phyloP scores from a whole-genome alignment of 2,113 vertebrate genomes.

The Sphyrna mokarran region DNA sequence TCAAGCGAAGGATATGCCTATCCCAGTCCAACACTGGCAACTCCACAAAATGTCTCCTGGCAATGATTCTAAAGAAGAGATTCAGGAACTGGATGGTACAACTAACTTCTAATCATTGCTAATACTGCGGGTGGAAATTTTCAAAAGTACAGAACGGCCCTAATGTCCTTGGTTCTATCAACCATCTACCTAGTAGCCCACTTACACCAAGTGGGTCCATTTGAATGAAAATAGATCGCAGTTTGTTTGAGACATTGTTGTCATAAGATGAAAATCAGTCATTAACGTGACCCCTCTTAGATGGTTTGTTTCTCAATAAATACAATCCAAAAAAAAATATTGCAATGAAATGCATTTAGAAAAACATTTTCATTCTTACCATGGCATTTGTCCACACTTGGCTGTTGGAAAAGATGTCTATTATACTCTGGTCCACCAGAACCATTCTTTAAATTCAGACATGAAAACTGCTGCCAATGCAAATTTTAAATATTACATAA shows the following conservation, averaged over 20 bases:
- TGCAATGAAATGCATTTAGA: neutral
- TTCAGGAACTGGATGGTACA: neutral
- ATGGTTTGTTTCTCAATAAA: neutral
- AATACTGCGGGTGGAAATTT: neutral
- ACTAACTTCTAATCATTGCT: neutral
- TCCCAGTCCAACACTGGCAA: too few relatives aligned
- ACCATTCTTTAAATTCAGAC: neutral
- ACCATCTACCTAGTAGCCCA: neutral
- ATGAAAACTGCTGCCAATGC: neutral
- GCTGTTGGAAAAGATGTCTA: neutral
- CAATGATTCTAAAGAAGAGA: neutral
- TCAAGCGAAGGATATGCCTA: too few relatives aligned
- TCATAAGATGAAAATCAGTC: neutral
- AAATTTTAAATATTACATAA: neutral
- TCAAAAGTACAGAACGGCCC: neutral
- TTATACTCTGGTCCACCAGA: neutral
- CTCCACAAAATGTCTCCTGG: neutral
- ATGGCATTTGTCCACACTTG: neutral
- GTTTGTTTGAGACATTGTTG: neutral
- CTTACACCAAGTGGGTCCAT: neutral
- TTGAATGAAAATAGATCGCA: neutral
- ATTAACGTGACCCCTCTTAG: neutral
- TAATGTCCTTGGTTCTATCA: neutral
- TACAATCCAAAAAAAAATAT: neutral
- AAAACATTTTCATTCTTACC: neutral